Conservation (phyloP, 1,140 invertebrate genomes). For the Anastrepha ludens region DNA sequence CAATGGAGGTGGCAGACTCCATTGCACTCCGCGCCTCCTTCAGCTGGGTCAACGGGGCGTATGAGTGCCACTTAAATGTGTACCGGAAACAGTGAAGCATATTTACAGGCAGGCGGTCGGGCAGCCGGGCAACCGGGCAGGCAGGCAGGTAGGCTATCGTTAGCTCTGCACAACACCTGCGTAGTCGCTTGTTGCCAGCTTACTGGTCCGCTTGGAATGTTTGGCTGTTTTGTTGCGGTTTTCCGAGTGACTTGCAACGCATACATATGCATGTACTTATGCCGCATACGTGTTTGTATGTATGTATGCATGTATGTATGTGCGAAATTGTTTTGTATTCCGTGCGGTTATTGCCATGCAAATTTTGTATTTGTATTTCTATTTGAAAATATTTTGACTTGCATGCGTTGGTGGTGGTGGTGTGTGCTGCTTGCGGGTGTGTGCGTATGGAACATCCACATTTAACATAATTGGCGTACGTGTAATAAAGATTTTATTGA, state of each 20-base stretch:
- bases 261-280: neutral
- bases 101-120: neutral
- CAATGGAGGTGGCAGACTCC: neutral
- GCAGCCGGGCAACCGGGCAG: neutral
- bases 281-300: neutral
- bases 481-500: conserved; percentile 39
- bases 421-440: neutral
- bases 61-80: conserved; percentile 48
- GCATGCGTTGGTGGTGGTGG: neutral
- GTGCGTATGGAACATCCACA: neutral
- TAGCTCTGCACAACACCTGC: neutral
- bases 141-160: neutral
- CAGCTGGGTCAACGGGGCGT: conserved; percentile 20
- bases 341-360: neutral
- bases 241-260: conserved; percentile 14
- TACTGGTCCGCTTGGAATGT: neutral
- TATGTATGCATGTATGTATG: neutral
- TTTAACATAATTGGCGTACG: neutral
- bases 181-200: neutral
- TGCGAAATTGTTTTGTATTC: conserved; percentile 4
- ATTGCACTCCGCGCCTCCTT: neutral
- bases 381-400: neutral
- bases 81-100: conserved; percentile 37
- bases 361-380: neutral
- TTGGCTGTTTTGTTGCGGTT: conserved; percentile 50